A percentile compares a stretch with the other conserved stretches of the same genome.
Conservation (phyloP, 2,113 vertebrate species). For the Syngnathus scovelli region DNA sequence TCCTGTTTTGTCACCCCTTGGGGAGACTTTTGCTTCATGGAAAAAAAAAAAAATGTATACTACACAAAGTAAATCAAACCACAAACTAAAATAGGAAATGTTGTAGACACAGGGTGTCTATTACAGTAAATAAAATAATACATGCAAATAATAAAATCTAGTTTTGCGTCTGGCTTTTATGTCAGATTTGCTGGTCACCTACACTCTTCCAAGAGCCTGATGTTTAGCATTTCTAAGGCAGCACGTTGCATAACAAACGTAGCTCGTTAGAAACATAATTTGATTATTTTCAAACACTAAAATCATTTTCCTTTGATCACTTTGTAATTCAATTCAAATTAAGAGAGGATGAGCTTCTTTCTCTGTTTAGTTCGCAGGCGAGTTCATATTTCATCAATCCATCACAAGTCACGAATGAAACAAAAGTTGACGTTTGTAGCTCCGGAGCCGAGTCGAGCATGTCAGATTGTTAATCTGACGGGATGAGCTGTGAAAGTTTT, state of each 20-base stretch:
- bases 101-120: background rate
- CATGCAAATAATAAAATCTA: background rate
- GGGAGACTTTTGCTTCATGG: background rate
- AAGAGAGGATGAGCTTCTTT: conserved; percentile 2
- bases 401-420: conserved; percentile 24
- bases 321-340: background rate
- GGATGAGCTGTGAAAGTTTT: conserved; percentile 31
- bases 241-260: background rate
- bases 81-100: background rate
- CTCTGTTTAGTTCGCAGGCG: conserved; percentile 7
- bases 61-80: background rate
- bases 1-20: background rate
- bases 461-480: conserved; percentile 41
- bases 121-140: background rate
- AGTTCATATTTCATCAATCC: conserved; percentile 26
- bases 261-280: background rate
- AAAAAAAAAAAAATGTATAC: background rate
- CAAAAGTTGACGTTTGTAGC: conserved; percentile 45
- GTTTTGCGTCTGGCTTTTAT: background rate
- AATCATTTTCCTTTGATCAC: background rate
- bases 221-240: background rate
- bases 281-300: background rate
- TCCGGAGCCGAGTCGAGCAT: conserved; percentile 26
- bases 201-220: background rate
- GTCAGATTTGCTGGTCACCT: background rate